Evolutionary conservation across 2,888 invertebrate genomes (phyloP), one percentile per base, ranked within the genome.

Genomic region (Cataglyphis livida): DNA sequence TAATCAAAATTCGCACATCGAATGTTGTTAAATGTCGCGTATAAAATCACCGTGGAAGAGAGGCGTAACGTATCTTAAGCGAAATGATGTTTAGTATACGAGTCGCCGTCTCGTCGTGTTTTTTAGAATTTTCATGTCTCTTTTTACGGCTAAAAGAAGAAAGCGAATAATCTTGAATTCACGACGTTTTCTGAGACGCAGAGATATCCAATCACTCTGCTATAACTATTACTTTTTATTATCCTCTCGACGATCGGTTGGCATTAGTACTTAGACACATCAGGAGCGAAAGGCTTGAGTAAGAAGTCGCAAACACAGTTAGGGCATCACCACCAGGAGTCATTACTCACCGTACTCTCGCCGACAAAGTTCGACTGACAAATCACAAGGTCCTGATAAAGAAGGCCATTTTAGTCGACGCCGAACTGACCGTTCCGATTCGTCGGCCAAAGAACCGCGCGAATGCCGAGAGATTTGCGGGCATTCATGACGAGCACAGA

Each of bases 341-440:
- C 78, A 25, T 73, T 59, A 71, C 71, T 44, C 59, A 44, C 44
- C 35, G n/a, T 59, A 21, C 28, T 78, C 41, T 59, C 57, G 12
- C 15, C 57, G 6, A 10, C 70, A 15, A 78, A 78, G 76, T 78
- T 78, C 54, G 28, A 44, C 32, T 61, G 68, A 79, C 79, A 79
- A 82, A 82, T 79, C 51, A 68, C 66, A 41, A n/a, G 32, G 32
- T 48, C 18, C 18, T 71, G 78, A 79, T 76, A 76, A 71, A 79
- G 78, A 18, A 76, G 7, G 44, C 51, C 59, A 59, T 66, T 82
- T 51, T 44, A 57, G 59, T 59, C 32, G 28, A 28, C 28, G 28
- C 21, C 25, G 71, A 35, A 44, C 25, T 57, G 71, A 59, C 35
- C 44, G 73, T 84, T 76, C 57, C 59, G 75, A 61, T 64, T 68